Conservation (phyloP, 2,797 vertebrate species). For the Leptoclinus maculatus region DNA sequence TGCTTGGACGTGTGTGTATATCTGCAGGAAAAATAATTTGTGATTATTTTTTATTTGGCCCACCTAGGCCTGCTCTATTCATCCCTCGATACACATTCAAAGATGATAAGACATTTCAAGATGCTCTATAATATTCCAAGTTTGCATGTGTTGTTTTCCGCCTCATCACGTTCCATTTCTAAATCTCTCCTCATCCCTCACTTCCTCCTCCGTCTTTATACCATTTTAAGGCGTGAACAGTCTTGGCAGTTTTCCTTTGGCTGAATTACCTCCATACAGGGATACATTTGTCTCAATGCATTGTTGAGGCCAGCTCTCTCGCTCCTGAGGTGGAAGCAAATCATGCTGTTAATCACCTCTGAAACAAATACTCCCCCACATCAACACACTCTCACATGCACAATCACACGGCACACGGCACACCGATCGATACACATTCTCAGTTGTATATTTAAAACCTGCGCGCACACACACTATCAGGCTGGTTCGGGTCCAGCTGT, state of each 20-base stretch:
- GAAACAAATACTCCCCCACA: slow-evolving; percentile 20
- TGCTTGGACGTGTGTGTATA: not conserved
- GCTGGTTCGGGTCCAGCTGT: slow-evolving; percentile 23
- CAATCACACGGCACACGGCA: not conserved
- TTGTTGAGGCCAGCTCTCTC: not conserved
- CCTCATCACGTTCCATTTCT: not conserved
- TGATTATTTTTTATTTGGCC: not conserved
- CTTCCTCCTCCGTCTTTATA: not conserved
- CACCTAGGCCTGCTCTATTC: not conserved
- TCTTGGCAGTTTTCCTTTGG: slow-evolving; percentile 15
- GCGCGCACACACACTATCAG: not conserved
- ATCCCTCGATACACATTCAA: not conserved
- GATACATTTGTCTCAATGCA: slow-evolving; percentile 45
- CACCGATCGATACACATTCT: slow-evolving; percentile 17
- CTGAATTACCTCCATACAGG: slow-evolving; percentile 14
- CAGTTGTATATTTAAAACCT: slow-evolving; percentile 13
- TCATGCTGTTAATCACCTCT: slow-evolving; percentile 50
- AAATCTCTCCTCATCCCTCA: not conserved
- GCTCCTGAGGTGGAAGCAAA: slow-evolving; percentile 14
- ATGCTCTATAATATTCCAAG: not conserved
- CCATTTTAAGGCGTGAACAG: slow-evolving; percentile 20
- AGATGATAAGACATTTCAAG: not conserved
- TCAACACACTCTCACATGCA: slow-evolving; percentile 9
- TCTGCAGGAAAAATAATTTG: not conserved
- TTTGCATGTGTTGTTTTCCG: not conserved